These are phyloP conservation scores for Pristionchus mayeri DNA, from an alignment of 2,888 invertebrate genomes.

Conservation along the genomic window DNA sequence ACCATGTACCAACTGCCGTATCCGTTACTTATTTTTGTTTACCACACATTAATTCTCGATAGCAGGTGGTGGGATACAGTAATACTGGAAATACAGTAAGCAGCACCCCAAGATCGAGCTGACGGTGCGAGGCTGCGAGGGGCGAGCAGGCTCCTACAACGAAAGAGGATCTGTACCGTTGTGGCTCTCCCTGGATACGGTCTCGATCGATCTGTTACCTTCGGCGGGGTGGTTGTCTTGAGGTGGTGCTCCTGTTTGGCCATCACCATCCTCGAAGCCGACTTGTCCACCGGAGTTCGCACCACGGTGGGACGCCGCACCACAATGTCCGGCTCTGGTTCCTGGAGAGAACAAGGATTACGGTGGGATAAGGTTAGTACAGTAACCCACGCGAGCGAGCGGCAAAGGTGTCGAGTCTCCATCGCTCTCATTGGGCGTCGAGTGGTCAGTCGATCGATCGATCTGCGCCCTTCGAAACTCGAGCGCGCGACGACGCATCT, in stretches of 20 bases:
- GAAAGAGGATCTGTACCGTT: background rate
- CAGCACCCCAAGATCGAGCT: conserved; percentile 10
- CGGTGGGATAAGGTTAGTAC: background rate
- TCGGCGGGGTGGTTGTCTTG: background rate
- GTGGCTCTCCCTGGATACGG: too few species aligned
- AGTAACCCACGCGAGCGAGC: background rate
- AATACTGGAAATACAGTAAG: too few species aligned
- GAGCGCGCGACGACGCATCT: background rate
- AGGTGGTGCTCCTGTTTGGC: too few species aligned
- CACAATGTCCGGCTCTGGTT: background rate
- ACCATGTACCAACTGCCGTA: too few species aligned
- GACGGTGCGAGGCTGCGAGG: background rate
- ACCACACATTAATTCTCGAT: too few species aligned
- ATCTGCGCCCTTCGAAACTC: background rate
- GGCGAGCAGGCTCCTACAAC: background rate
- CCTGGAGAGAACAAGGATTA: background rate
- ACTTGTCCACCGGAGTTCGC: conserved; percentile 20
- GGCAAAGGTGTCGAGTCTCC: conserved; percentile 20
- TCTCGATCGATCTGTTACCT: background rate
- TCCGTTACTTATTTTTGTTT: too few species aligned
- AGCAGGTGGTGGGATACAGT: background rate
- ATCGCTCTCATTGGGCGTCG: background rate
- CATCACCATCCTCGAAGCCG: background rate
- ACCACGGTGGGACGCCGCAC: background rate
- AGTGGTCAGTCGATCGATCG: background rate